Evolutionary conservation across 2,888 invertebrate genomes (phyloP).

Genomic region (Pterostichus niger): DNA sequence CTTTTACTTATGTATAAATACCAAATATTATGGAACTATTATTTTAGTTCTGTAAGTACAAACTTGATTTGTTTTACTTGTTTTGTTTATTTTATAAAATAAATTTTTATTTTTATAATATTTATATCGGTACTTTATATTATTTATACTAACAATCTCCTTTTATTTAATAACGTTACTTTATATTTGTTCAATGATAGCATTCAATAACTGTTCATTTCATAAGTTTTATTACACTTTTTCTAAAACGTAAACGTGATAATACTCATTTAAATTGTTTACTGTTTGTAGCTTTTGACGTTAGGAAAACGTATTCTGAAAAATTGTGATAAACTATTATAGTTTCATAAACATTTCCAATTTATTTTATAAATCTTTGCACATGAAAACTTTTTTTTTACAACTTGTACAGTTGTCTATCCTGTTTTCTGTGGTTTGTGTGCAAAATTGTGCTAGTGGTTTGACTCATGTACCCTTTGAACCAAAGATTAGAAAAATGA

Average conservation of each 20-base stretch:
- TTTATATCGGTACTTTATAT: not conserved
- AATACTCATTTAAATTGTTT: constrained; percentile 1
- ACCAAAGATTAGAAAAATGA: constrained; percentile 44
- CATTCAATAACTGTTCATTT: not conserved
- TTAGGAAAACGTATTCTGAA: not conserved
- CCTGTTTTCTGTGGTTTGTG: constrained; percentile 13
- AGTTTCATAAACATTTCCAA: not conserved
- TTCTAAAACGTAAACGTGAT: not conserved
- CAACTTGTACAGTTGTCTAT: not conserved
- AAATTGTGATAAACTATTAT: constrained; percentile 36
- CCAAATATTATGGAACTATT: constrained; percentile 28
- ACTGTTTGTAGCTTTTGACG: constrained; percentile 4
- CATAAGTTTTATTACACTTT: not conserved
- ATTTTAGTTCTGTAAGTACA: not conserved
- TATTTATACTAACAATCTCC: constrained; percentile 8
- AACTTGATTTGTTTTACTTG: constrained; percentile 12
- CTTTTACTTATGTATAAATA: constrained; percentile 15
- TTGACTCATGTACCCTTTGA: constrained; percentile 59
- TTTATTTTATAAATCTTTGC: constrained; percentile 9
- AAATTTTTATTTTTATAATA: constrained; percentile 31
- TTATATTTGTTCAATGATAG: constrained; percentile 28
- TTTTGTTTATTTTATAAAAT: constrained; percentile 48
- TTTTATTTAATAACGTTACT: not conserved
- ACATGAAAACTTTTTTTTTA: constrained; percentile 4
- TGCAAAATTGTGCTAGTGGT: constrained; percentile 22